Evolutionary conservation across 2,888 invertebrate species (phyloP).

Genomic region (Boloria selene): DNA sequence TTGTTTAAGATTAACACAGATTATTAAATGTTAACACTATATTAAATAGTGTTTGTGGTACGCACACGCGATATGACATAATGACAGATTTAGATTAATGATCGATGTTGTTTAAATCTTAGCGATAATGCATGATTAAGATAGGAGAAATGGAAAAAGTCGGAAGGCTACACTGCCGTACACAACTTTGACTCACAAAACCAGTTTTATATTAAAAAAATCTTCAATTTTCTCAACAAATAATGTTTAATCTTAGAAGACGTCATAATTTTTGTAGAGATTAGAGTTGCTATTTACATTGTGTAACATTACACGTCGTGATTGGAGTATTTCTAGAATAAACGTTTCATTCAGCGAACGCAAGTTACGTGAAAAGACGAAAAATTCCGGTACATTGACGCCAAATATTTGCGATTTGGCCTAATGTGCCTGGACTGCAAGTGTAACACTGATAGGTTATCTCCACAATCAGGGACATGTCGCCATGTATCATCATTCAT

Average conservation of each 20-base stretch:
- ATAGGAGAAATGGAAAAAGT: conserved; percentile 14
- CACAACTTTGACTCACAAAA: too few relatives aligned
- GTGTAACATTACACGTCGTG: neutral
- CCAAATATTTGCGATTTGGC: conserved; percentile 41
- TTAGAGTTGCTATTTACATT: conserved; percentile 1
- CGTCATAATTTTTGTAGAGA: neutral
- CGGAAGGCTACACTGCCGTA: too few relatives aligned
- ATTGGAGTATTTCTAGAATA: neutral
- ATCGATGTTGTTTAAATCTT: conserved; percentile 34
- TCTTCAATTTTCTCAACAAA: neutral
- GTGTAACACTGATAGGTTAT: conserved; percentile 54
- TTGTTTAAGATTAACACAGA: conserved; percentile 8
- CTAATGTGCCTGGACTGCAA: conserved; percentile 29
- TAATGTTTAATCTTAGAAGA: neutral
- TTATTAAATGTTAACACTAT: neutral
- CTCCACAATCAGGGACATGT: conserved; percentile 55
- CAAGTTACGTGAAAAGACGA: neutral
- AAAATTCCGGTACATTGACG: conserved; percentile 40
- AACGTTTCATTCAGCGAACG: neutral
- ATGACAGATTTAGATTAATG: conserved; percentile 34
- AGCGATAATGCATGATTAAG: conserved; percentile 28
- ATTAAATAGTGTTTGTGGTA: neutral
- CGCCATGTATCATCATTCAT: conserved; percentile 73
- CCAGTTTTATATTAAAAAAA: neutral
- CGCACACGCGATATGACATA: neutral